phyloP scores from a whole-genome alignment of 2,888 invertebrate species.

The Cataglyphis livida region DNA sequence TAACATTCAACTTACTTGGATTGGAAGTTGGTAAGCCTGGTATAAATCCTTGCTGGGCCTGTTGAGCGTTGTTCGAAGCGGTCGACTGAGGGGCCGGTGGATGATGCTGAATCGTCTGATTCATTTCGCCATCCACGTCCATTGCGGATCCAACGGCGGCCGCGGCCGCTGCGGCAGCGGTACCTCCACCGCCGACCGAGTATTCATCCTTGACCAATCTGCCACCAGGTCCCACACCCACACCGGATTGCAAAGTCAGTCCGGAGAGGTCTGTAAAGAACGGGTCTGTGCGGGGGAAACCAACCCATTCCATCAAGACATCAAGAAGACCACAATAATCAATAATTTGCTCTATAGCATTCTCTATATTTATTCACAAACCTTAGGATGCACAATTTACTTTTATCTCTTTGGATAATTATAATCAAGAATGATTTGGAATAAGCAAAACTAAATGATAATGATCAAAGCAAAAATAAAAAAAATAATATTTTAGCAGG shows the following conservation, averaged over 20 bases:
- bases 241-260: conserved; percentile 93
- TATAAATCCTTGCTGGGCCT: conserved; percentile 84
- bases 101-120: conserved; percentile 91
- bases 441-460: conserved; percentile 48
- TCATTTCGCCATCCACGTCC: conserved; percentile 89
- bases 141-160: conserved; percentile 86
- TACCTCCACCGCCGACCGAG: conserved; percentile 89
- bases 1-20: conserved; percentile 77
- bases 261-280: conserved; percentile 94
- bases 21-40: conserved; percentile 80
- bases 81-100: conserved; percentile 87
- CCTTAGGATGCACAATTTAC: conserved; percentile 28
- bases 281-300: conserved; percentile 85
- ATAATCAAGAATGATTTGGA: neutral
- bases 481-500: conserved; percentile 23
- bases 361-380: conserved; percentile 38
- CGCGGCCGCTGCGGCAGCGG: conserved; percentile 85
- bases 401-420: conserved; percentile 15
- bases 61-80: conserved; percentile 83
- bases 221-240: conserved; percentile 87
- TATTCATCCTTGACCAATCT: conserved; percentile 97
- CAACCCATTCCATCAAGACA: conserved; percentile 84
- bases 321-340: conserved; percentile 84
- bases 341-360: conserved; percentile 71
- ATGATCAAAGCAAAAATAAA: conserved; percentile 4